Base-by-base conservation (phyloP, 92 coral and sea anemone genomes). In the Isaurus tuberculatus region DNA sequence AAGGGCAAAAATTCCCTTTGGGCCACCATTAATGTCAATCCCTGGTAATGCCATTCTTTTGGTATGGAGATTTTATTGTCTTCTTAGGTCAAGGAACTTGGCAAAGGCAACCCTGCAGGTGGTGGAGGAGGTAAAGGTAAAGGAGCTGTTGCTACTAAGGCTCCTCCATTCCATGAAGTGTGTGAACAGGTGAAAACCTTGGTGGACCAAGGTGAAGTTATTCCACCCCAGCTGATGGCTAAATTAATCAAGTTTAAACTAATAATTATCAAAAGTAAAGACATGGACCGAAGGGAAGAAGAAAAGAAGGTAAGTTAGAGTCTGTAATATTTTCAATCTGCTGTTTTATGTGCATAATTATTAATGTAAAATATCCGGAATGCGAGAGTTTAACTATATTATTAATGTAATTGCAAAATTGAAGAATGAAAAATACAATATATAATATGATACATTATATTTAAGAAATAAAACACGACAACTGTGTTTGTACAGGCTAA, bases 101-200 rank as follows among this genome's bases (percentile, higher is more conserved):
- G 91, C 8, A 96, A 96, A 75, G 89, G 86, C 2, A 85, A 60
- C 19, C 79, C 91, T 15, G 58, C 94, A 4, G 96, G 93, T n/a
- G 90, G 90, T n/a, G 98, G 94, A 13, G 90, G 92, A 15, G 98
- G 98, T 3, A 95, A 93, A 67, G 98, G 99, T 0, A 94, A 94
- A 72, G 98, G 98, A 60, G 92, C 91, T 37, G 83, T 91, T 1
- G 83, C 99, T 9, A 79, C 78, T 40, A 97, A 91, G 43, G 94
- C 95, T 10, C 99, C 99, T 9, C 95, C 89, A 30, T 97, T 92
- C 74, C 88, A 85, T 85, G 99, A 97, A 80, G 94, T 97, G 51
- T 97, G 99, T 75, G 99, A 97, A 80, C 99, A 92, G 53, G 98
- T 91, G 81, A 97, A 97, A 69, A 89, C 98, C 68, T 64, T 94